Conservation (phyloP, 2,888 invertebrate genomes). For the Philereme vetulata region DNA sequence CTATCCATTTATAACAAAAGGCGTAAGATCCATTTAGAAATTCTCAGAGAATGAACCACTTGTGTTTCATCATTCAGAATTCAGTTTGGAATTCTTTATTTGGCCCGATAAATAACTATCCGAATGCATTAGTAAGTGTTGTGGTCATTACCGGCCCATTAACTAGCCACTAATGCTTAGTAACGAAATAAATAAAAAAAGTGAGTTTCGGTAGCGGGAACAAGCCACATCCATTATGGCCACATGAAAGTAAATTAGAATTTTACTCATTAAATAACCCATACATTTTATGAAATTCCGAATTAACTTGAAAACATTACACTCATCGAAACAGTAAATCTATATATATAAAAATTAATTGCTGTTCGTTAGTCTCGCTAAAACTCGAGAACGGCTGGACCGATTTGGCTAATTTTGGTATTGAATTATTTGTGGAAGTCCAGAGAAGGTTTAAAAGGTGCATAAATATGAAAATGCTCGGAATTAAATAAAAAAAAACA, state of each 20-base stretch:
- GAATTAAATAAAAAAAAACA: too few species aligned
- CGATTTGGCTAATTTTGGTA: too few species aligned
- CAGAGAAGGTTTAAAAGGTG: too few species aligned
- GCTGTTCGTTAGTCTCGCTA: too few species aligned
- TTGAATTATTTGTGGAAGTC: too few species aligned
- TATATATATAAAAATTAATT: too few species aligned
- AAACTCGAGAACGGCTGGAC: too few species aligned
- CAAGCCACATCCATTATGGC: conserved; percentile 37
- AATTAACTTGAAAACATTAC: too few species aligned
- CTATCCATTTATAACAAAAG: too few species aligned
- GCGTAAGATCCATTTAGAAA: neutral
- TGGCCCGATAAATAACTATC: conserved; percentile 26
- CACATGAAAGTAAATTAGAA: conserved; percentile 3
- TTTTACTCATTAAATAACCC: neutral
- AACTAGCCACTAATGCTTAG: conserved; percentile 38
- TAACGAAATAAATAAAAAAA: conserved; percentile 42
- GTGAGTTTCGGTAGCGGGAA: conserved; percentile 45
- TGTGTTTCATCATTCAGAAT: conserved; percentile 19
- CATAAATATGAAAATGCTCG: too few species aligned
- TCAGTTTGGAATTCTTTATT: conserved; percentile 22
- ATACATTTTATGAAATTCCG: too few species aligned
- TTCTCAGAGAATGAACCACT: conserved; percentile 10
- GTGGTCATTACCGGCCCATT: conserved; percentile 48
- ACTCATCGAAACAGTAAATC: too few species aligned
- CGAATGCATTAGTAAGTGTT: conserved; percentile 50